Evolutionary conservation across 2,888 invertebrate genomes (phyloP).

Genomic region (Yponomeuta plumbellus): DNA sequence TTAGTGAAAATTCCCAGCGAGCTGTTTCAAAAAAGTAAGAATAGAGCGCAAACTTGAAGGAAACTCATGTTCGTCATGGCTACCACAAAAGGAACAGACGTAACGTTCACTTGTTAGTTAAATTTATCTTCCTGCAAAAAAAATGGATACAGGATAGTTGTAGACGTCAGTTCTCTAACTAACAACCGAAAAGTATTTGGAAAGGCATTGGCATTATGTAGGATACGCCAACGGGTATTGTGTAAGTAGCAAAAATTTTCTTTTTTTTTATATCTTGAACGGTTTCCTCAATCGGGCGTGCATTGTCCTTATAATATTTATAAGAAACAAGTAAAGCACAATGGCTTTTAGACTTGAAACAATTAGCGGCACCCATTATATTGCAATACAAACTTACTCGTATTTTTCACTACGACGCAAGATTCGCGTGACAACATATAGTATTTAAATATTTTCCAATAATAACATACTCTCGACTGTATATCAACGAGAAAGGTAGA

Average conservation of each 20-base stretch:
- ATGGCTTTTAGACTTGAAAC: not conserved
- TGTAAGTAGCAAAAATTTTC: too few species aligned
- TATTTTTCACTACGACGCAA: not conserved
- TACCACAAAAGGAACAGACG: not conserved
- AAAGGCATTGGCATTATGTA: too few species aligned
- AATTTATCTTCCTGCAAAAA: not conserved
- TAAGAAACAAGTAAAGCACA: not conserved
- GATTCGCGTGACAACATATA: not conserved
- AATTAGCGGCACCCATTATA: not conserved
- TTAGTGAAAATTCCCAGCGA: not conserved
- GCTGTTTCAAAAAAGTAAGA: not conserved
- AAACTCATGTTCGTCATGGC: not conserved
- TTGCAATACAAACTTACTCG: too few species aligned
- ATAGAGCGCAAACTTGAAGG: not conserved
- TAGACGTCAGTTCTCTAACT: too few species aligned
- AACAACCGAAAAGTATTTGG: too few species aligned
- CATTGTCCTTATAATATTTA: not conserved
- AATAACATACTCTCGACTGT: not conserved
- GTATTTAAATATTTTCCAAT: not conserved
- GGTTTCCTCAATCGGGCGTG: not conserved
- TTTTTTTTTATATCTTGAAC: not conserved
- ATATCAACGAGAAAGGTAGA: too few species aligned
- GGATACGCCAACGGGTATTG: not conserved
- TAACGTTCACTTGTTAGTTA: not conserved
- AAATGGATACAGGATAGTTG: too few species aligned